Percentiles rank a stretch among this genome's conserved stretches.
These are phyloP conservation scores for Magallana nippona DNA, from an alignment of 2,888 invertebrate genomes.

Conservation along the genomic window DNA sequence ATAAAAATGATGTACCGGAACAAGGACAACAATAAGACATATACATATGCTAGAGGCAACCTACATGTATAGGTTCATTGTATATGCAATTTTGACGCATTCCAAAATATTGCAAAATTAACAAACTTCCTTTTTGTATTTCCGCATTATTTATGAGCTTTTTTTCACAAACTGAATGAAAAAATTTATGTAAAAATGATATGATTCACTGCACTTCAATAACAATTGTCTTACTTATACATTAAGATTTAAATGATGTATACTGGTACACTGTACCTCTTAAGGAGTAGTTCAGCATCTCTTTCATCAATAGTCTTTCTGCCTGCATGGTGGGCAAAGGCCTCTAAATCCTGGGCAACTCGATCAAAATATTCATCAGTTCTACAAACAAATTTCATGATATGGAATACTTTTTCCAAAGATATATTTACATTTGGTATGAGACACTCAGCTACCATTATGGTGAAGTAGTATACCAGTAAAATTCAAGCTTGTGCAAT, in stretches of 20 bases:
- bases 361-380: constrained; percentile 87
- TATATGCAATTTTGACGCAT: not conserved
- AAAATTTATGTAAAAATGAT: no score
- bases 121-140: no score
- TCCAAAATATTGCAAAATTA: no score
- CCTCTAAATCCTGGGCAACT: constrained; percentile 88
- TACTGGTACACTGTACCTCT: constrained; percentile 60
- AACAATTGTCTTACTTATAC: no score
- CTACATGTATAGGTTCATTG: not conserved
- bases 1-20: not conserved
- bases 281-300: constrained; percentile 72
- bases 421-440: no score
- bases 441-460: no score
- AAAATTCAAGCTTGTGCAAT: no score
- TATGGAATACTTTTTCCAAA: not conserved
- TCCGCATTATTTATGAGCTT: no score
- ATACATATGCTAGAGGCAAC: not conserved
- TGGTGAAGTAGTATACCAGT: no score
- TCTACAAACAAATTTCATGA: constrained; percentile 60
- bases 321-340: constrained; percentile 79
- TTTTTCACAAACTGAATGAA: no score
- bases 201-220: no score
- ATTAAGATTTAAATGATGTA: no score
- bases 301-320: constrained; percentile 77
- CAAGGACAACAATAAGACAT: not conserved